Percentiles rank a stretch among this genome's conserved stretches.
Conservation (phyloP, 1,140 invertebrate species). For the Bombus difficillimus region DNA sequence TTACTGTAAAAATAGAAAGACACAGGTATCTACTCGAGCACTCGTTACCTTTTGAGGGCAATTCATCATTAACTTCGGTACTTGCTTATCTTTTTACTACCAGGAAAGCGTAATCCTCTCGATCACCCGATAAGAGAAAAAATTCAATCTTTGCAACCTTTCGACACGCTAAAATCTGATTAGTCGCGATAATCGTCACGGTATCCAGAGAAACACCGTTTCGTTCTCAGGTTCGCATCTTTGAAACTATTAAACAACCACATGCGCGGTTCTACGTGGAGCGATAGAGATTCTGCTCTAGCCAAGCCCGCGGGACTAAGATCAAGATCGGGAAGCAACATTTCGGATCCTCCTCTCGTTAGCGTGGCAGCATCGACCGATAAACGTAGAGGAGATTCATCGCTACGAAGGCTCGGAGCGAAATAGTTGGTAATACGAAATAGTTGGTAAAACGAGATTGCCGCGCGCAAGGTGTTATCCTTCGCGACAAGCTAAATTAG, state of each 20-base stretch:
- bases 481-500: background rate
- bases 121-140: background rate
- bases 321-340: background rate
- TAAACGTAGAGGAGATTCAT: background rate
- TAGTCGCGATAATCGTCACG: no score
- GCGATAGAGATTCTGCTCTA: background rate
- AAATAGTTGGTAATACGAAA: background rate
- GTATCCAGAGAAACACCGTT: no score
- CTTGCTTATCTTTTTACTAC: background rate
- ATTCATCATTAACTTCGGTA: background rate
- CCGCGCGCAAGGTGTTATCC: conserved; percentile 2
- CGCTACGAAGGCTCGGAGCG: background rate
- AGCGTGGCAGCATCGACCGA: background rate
- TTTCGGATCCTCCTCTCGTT: conserved; percentile 4
- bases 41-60: no score
- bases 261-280: background rate
- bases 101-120: background rate
- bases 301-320: background rate
- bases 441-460: background rate
- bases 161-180: background rate
- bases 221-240: background rate
- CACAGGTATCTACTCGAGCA: no score
- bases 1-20: no score
- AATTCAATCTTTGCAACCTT: background rate
- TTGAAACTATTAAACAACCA: background rate